Evolutionary conservation across 1,140 invertebrate species (phyloP).

Genomic region (Drosophila jambulina): DNA sequence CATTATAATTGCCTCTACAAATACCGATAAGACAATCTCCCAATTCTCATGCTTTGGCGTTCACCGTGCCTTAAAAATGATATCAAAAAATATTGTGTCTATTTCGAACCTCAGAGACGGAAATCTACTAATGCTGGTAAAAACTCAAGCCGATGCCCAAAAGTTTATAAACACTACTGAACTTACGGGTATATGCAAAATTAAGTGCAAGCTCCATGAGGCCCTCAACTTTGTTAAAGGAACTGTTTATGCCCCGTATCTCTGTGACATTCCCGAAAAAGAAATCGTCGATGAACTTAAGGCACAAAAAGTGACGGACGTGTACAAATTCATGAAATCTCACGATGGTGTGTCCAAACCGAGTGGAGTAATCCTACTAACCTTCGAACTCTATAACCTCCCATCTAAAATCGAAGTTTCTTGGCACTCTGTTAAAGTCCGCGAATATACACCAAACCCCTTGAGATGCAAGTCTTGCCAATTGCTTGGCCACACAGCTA

Average conservation of each 20-base stretch:
- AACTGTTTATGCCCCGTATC: background rate
- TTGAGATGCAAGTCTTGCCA: conserved; percentile 4
- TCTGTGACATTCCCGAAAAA: background rate
- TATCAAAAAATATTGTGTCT: too few species aligned
- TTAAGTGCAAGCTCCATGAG: background rate
- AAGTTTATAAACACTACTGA: too few species aligned
- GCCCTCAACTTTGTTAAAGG: background rate
- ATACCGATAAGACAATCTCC: background rate
- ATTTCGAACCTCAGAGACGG: too few species aligned
- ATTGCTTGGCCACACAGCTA: conserved; percentile 8
- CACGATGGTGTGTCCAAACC: conserved; percentile 10
- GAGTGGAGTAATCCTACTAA: conserved; percentile 16
- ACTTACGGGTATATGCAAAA: too few species aligned
- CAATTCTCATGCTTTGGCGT: conserved; percentile 17
- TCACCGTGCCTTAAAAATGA: conserved; percentile 9
- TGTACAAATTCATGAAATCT: conserved; percentile 23
- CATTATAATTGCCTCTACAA: conserved; percentile 2
- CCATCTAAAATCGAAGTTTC: conserved; percentile 5
- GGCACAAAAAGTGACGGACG: conserved; percentile 4
- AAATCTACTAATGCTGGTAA: too few species aligned
- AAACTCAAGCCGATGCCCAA: too few species aligned
- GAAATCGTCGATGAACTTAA: background rate
- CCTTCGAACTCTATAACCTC: conserved; percentile 11
- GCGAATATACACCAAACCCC: conserved; percentile 6
- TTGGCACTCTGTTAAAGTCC: conserved; percentile 18